Conservation (phyloP, 2,113 vertebrate genomes). For the Cichladusa arquata region DNA sequence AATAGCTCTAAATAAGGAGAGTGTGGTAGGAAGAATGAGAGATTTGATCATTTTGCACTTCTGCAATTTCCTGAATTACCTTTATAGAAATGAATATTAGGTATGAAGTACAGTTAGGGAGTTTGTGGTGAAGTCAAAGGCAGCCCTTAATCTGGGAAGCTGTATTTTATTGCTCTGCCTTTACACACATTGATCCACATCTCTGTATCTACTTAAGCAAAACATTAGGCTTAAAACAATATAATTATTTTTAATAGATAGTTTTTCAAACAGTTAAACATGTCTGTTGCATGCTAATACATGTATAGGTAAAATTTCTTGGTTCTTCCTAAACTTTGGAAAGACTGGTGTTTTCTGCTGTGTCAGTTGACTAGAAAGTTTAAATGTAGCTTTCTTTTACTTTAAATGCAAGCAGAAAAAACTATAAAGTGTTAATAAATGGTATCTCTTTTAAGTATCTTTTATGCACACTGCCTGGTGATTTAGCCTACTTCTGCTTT, state of each 20-base stretch:
- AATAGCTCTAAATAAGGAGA: neutral
- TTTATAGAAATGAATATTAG: neutral
- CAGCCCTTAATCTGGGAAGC: neutral
- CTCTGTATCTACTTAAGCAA: neutral
- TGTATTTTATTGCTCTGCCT: neutral
- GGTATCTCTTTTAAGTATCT: neutral
- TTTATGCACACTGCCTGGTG: neutral
- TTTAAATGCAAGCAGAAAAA: neutral
- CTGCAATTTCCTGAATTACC: neutral
- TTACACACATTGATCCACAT: neutral
- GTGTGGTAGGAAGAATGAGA: neutral
- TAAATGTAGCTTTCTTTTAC: neutral
- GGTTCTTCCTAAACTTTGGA: neutral
- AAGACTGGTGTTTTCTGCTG: neutral
- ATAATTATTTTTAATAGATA: neutral
- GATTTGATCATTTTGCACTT: neutral
- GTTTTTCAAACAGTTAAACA: neutral
- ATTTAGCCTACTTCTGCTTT: neutral
- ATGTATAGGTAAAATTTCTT: neutral
- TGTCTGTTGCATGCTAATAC: neutral
- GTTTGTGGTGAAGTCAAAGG: neutral
- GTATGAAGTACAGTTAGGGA: neutral
- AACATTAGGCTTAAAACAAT: neutral
- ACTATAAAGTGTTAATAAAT: neutral
- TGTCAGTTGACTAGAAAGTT: neutral